These are phyloP conservation scores for Spodoptera littoralis DNA, from an alignment of 2,888 invertebrate species.

Conservation along the genomic window DNA sequence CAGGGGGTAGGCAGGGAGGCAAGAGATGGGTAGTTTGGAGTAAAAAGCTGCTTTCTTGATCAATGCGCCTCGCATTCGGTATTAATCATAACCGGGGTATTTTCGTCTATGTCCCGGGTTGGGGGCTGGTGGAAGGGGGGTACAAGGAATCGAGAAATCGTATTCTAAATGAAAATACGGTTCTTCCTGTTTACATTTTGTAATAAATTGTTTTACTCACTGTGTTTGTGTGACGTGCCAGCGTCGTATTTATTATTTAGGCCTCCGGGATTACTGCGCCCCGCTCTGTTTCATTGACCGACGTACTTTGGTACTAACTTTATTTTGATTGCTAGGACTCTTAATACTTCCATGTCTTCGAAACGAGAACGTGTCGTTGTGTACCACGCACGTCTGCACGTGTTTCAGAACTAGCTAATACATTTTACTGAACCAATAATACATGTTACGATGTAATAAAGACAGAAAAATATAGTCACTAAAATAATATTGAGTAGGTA, in stretches of 20 bases:
- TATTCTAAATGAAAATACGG: slow-evolving; percentile 89
- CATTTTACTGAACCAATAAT: too few relatives aligned
- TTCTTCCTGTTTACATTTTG: slow-evolving; percentile 89
- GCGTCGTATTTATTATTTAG: slow-evolving; percentile 71
- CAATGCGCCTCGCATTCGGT: slow-evolving; percentile 88
- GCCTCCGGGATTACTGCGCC: slow-evolving; percentile 54
- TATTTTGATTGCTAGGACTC: slow-evolving; percentile 5
- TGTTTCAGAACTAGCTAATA: too few relatives aligned
- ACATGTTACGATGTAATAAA: not conserved
- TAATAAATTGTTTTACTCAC: slow-evolving; percentile 88
- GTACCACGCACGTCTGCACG: too few relatives aligned
- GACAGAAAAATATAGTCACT: not conserved
- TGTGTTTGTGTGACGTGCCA: slow-evolving; percentile 76
- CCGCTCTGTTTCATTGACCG: slow-evolving; percentile 54
- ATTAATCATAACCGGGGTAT: slow-evolving; percentile 89
- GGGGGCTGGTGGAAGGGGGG: slow-evolving; percentile 67
- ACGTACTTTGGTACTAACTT: slow-evolving; percentile 35
- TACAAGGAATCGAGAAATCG: slow-evolving; percentile 77
- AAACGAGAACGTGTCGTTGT: too few relatives aligned
- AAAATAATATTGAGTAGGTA: not conserved
- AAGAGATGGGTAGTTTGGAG: slow-evolving; percentile 87
- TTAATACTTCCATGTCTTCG: slow-evolving; percentile 24
- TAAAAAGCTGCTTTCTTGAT: slow-evolving; percentile 89
- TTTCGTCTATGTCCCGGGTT: slow-evolving; percentile 83
- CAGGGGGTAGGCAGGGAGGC: slow-evolving; percentile 67